Base-by-base conservation (phyloP, 2,113 vertebrate genomes). In the Suncus etruscus region DNA sequence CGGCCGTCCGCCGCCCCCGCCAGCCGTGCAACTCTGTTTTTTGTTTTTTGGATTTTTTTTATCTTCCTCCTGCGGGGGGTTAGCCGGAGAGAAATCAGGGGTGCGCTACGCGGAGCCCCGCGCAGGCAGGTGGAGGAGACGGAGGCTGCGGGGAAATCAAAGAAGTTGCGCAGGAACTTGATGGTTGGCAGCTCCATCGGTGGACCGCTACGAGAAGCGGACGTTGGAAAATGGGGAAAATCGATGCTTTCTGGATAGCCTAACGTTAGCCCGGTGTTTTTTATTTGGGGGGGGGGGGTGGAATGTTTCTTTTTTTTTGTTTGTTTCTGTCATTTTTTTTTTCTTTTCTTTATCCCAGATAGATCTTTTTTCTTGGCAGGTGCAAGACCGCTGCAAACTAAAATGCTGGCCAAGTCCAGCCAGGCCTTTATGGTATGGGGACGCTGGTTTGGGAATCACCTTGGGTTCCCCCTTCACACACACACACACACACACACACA, bases 141-240 rank as follows among this genome's bases (percentile, higher is more conserved):
- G 5, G 39, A 15, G 85, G 61, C 75, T 66, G 50, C 31, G 86
- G 76, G 39, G 66, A 65, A 93, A 83, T 89, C 16, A 87, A 89
- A 87, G 39, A 93, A 95, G 94, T 96, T 86, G 92, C 61, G 75
- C 91, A 76, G 91, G 66, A 95, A 95, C 94, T 97, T 96, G 93
- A 77, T 84, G 11, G 65, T 83, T n/a, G 39, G 48, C 78, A 65
- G 95, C 63, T 77, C 82, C 48, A 14, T 32, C 47, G 68, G 61
- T 25, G 79, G 89, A 69, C 74, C 15, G 24, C 8, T 24, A 20
- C 11, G 65, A 73, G 91, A 75, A 61, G 47, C 20, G 72, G 74
- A 70, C 45, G 70, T 54, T 54, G 51, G 50, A 65, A 48, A 11
- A 4, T 29, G 8, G 24, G 22, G 4, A 10, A 11, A 12, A 12